phyloP scores from a whole-genome alignment of 2,888 invertebrate species.

The Tolmerus cingulatus region DNA sequence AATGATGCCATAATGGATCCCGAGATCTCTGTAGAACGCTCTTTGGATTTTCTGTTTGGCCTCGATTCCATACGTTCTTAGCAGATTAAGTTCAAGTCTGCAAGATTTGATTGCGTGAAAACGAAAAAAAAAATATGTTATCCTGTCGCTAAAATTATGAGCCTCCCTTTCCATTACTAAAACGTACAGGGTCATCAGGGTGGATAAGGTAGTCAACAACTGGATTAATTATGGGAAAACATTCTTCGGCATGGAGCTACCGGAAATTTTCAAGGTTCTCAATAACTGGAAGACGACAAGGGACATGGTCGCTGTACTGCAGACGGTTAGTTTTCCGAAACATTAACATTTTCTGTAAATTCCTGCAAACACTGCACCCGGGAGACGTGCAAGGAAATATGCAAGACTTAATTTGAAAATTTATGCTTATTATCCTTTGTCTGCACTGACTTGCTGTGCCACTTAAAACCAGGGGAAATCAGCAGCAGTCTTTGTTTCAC shows the following conservation, averaged over 20 bases:
- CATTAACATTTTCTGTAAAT: constrained; percentile 30
- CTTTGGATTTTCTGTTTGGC: constrained; percentile 4
- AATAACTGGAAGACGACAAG: background rate
- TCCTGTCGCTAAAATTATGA: background rate
- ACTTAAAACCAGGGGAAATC: background rate
- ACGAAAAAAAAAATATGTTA: constrained; percentile 5
- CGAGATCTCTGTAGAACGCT: background rate
- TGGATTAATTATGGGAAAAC: background rate
- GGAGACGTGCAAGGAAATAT: constrained; percentile 25
- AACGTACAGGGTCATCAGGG: background rate
- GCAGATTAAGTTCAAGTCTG: constrained; percentile 1
- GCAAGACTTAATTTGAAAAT: constrained; percentile 41
- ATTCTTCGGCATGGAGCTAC: background rate
- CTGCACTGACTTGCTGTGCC: constrained; percentile 27
- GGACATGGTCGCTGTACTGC: background rate
- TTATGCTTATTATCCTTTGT: constrained; percentile 44
- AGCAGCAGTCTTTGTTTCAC: background rate
- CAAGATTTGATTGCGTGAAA: constrained; percentile 8
- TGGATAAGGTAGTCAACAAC: background rate
- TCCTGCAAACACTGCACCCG: background rate
- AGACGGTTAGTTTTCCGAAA: constrained; percentile 27
- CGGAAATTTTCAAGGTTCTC: background rate
- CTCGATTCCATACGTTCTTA: constrained; percentile 1
- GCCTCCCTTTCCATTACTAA: background rate
- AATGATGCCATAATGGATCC: constrained; percentile 45